Evolutionary conservation across 2,888 invertebrate genomes (phyloP).

Genomic region (Acanthococcus lagerstroemiae): DNA sequence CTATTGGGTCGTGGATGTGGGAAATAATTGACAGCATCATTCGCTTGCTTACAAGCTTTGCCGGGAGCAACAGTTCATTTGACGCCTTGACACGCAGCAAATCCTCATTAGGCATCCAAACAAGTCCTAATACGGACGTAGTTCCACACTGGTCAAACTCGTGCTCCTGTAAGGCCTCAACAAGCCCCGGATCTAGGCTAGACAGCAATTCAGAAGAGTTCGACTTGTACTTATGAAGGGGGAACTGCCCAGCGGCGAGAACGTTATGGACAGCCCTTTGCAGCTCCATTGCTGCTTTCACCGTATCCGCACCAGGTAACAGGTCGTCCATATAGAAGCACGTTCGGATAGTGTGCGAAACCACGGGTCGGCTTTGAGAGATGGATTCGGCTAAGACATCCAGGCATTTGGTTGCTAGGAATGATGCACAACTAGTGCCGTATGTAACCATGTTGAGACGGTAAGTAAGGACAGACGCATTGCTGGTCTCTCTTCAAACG

Average conservation of each 20-base stretch:
- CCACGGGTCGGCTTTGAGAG: too few species aligned
- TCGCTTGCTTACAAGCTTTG: not conserved
- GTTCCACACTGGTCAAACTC: not conserved
- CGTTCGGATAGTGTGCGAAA: too few species aligned
- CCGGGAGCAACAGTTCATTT: not conserved
- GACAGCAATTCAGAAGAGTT: not conserved
- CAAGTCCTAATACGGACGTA: not conserved
- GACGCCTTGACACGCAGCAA: not conserved
- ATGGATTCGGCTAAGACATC: too few species aligned
- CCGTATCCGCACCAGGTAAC: too few species aligned
- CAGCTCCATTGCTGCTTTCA: too few species aligned
- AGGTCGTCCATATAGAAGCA: too few species aligned
- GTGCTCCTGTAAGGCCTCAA: not conserved
- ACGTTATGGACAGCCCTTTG: too few species aligned
- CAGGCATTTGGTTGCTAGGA: slow-evolving; percentile 37
- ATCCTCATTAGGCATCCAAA: not conserved
- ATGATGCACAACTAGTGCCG: slow-evolving; percentile 39
- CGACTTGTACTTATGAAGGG: too few species aligned
- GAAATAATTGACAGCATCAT: not conserved
- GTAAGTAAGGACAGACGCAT: slow-evolving; percentile 16
- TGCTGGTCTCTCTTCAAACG: slow-evolving; percentile 38
- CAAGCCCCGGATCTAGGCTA: not conserved
- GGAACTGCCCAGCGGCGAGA: too few species aligned
- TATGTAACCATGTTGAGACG: slow-evolving; percentile 40
- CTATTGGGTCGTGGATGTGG: not conserved